Conservation (phyloP, 1,140 invertebrate genomes). For the Drosophila tsacasi region DNA sequence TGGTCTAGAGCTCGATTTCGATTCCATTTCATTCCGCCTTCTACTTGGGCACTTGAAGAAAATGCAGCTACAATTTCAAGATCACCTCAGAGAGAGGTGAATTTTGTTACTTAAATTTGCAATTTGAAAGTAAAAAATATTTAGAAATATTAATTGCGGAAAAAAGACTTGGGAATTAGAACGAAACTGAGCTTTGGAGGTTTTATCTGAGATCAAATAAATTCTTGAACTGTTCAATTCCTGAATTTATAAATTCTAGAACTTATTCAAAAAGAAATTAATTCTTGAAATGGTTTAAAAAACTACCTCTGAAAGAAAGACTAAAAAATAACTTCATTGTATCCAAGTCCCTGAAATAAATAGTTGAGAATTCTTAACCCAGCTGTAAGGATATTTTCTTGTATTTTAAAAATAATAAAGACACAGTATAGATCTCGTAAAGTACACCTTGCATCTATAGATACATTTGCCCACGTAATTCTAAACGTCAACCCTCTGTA, state of each 20-base stretch:
- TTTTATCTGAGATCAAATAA: too few relatives aligned
- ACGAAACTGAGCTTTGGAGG: neutral
- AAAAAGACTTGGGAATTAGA: slow-evolving; percentile 3
- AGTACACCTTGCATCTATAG: neutral
- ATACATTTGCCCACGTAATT: neutral
- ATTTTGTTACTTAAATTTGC: neutral
- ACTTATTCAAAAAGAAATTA: neutral
- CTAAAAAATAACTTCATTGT: too few relatives aligned
- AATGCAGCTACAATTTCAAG: neutral
- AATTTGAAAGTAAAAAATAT: too few relatives aligned
- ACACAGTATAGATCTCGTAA: neutral
- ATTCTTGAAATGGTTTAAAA: neutral
- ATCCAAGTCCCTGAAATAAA: too few relatives aligned
- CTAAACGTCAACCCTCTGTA: neutral
- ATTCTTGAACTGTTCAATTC: too few relatives aligned
- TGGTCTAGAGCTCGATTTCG: slow-evolving; percentile 28
- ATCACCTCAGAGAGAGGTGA: too few relatives aligned
- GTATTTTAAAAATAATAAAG: neutral
- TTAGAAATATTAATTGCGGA: neutral
- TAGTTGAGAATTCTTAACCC: too few relatives aligned
- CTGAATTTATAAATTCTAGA: too few relatives aligned
- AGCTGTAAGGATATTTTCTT: neutral
- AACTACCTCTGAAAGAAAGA: too few relatives aligned
- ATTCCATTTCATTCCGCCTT: slow-evolving; percentile 25
- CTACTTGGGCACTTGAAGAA: slow-evolving; percentile 13